Conservation (phyloP, 2,888 invertebrate genomes). For the Drosophila nr. perissopoda region DNA sequence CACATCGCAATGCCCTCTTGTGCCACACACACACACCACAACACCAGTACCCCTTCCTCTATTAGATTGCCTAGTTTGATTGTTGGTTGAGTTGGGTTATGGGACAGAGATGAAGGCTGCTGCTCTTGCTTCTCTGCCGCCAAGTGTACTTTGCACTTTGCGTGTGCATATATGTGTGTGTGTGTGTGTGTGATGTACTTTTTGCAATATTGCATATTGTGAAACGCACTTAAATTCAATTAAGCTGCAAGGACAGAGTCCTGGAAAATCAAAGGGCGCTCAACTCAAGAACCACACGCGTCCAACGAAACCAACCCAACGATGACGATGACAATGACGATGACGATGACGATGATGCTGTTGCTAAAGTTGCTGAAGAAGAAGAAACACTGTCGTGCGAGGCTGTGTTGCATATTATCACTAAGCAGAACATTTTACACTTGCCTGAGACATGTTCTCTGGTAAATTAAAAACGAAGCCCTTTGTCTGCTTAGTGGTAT, state of each 20-base stretch:
- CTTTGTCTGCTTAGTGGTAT: not conserved
- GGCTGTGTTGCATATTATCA: conserved; percentile 25
- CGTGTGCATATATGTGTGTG: not conserved
- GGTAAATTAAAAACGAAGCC: not conserved
- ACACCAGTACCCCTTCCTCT: not conserved
- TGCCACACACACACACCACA: not conserved
- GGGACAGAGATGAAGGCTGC: not conserved
- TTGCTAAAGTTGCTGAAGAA: not conserved
- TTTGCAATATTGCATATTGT: conserved; percentile 80
- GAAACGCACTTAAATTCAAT: conserved; percentile 78
- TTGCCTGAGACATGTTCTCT: not conserved
- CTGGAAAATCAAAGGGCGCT: not conserved
- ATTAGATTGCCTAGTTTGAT: conserved; percentile 44
- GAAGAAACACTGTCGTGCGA: not conserved
- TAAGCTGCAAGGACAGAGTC: conserved; percentile 73
- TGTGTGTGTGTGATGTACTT: conserved; percentile 36
- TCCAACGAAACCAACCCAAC: conserved; percentile 31
- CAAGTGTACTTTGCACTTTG: conserved; percentile 58
- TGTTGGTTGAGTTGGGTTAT: conserved; percentile 20
- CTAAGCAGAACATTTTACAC: not conserved
- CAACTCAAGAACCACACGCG: conserved; percentile 39
- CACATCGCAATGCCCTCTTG: conserved; percentile 21
- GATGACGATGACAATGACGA: conserved; percentile 22
- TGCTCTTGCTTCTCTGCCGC: conserved; percentile 35
- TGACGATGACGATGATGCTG: conserved; percentile 1